A percentile compares a stretch with the other conserved stretches of the same genome.
phyloP scores from a whole-genome alignment of 2,797 vertebrate genomes.

The Psittacula derbiana region DNA sequence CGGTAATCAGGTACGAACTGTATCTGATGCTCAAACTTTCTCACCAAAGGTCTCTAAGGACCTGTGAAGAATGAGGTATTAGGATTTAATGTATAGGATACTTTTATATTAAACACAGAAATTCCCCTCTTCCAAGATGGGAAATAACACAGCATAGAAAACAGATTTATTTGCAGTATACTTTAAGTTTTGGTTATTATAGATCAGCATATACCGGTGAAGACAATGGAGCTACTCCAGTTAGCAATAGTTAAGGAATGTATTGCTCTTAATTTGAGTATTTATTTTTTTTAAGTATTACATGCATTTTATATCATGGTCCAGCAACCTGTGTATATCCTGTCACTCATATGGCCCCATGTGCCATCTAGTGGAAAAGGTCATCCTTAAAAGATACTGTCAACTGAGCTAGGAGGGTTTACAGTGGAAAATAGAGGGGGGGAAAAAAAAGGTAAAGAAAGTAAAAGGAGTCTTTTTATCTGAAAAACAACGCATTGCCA shows the following conservation, averaged over 20 bases:
- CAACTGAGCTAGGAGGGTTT: not conserved
- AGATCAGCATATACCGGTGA: not conserved
- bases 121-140: not conserved
- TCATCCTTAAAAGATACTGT: conserved; percentile 14
- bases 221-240: not conserved
- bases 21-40: not conserved
- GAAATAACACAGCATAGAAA: not conserved
- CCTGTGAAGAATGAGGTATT: not conserved
- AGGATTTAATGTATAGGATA: not conserved
- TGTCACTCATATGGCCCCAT: conserved; percentile 10
- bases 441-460: not conserved
- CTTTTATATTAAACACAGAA: not conserved
- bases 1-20: not conserved
- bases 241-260: not conserved
- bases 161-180: not conserved
- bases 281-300: not conserved
- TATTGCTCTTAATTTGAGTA: not conserved
- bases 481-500: not conserved
- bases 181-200: not conserved
- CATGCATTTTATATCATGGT: not conserved
- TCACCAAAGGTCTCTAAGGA: not conserved
- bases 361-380: conserved; percentile 69
- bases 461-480: not conserved
- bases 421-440: not conserved
- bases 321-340: not conserved